Base-by-base conservation (phyloP, 2,888 invertebrate genomes). In the Ormyrus pomaceus region DNA sequence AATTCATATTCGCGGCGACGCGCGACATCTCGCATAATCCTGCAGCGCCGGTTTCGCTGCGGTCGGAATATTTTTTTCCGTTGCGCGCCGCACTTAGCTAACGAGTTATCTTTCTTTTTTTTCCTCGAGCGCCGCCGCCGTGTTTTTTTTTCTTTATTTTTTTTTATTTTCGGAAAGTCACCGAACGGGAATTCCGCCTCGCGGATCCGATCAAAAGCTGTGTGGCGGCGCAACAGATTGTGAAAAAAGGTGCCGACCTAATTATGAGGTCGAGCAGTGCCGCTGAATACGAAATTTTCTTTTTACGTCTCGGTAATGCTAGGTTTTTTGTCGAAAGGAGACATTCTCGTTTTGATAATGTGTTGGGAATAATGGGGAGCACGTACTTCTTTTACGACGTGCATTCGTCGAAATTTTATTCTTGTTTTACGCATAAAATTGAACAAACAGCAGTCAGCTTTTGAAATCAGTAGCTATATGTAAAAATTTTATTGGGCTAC, bases 1-100 rank as follows among this genome's bases (percentile, higher is more conserved):
- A 73, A 73, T 79, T 79, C 68, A 68, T 71, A 79, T 74, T 75
- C 70, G 56, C 8, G 11, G n/a, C 65, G 64, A 13, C 45, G 50
- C 34, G 9, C 48, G 19, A 51, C 3, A 61, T 59, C 46, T 73
- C 72, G 53, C 58, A 66, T 19, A 19, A 19, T 61, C 76, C 62
- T 77, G 62, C 76, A 70, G n/a, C 34, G 62, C 61, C 46, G 69
- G 69, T 76, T 69, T 66, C 59, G 9, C 51, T 51, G 50, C 56
- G 48, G 34, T 55, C 34, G 13, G 56, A 62, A 68, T 58, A 65
- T 51, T 64, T 69, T 73, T 48, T 13, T 68, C 8, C 59, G 59
- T 64, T 58, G 34, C 19, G 55, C 56, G 51, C 6, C 6, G 61
- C n/a, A 46, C 61, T 34, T 19, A 59, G 13, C 11, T 46, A 34